Evolutionary conservation across 2,888 invertebrate genomes (phyloP), one percentile per base, ranked within the genome.

Genomic region (Aricia artaxerxes): DNA sequence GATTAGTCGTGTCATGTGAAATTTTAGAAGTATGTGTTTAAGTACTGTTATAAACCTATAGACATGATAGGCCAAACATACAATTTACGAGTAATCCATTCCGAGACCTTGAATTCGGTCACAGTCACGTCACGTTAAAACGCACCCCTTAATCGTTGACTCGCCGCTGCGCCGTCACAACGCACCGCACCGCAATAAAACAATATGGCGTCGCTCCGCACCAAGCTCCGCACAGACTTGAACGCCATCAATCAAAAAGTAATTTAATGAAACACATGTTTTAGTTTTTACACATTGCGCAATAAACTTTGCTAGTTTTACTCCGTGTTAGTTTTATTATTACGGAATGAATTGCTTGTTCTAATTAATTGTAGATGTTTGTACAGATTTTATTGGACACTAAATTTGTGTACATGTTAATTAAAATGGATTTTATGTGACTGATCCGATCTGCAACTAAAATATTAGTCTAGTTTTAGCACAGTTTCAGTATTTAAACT

Each of bases 371-470:
- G 73, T 44, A 24, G n/a, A 73, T 44, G 40, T 73, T 73, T n/a
- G 24, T n/a, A 24, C 38, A 44, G 73, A 73, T 73, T 73, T 73
- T 73, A 73, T 73, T 73, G 73, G n/a, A n/a, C 73, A 73, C n/a
- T 73, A 73, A 73, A 73, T 44, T 44, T 73, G 40, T 73, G 73
- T n/a, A n/a, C 9, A 44, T 73, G 73, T 73, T 73, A 73, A 73
- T 73, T 73, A 73, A 73, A 73, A 64, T 31, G 64, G 31, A 64
- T 64, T 64, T 64, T 64, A 64, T 64, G 64, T 64, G 64, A 64
- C 64, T 24, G 31, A 31, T 64, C 31, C 31, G 64, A 64, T 64
- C 64, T 31, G 24, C 9, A 31, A 64, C 24, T 64, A 11, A 64
- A 31, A 64, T 64, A 64, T 31, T 64, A 31, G 6, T 24, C 57